phyloP scores from a whole-genome alignment of 2,113 vertebrate species.

The Psephotus haematonotus region DNA sequence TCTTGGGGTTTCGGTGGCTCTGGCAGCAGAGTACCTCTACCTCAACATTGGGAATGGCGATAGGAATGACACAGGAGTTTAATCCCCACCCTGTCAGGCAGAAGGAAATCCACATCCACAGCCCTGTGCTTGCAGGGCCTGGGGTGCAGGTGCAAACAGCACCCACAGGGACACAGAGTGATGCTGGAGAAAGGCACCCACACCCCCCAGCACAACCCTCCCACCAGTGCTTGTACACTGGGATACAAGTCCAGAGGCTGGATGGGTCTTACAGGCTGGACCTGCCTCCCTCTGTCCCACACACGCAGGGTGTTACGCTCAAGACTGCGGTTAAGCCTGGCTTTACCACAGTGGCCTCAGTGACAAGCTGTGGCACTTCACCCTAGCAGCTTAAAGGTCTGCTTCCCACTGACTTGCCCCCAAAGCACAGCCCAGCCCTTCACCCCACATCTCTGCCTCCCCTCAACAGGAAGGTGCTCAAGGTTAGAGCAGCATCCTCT shows the following conservation, averaged over 20 bases:
- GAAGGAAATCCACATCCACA: background rate
- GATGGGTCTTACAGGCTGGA: fast-evolving
- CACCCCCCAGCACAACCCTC: no score
- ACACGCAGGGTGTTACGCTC: no score
- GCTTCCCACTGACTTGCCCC: background rate
- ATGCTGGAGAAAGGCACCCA: background rate
- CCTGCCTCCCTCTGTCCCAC: background rate
- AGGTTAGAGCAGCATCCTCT: background rate
- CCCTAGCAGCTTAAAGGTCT: no score
- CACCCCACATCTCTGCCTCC: background rate
- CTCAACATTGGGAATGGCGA: fast-evolving
- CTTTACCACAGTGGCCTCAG: background rate
- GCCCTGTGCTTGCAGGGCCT: background rate
- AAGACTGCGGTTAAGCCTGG: background rate
- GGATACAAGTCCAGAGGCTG: fast-evolving
- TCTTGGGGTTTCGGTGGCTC: background rate
- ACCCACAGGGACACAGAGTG: fast-evolving
- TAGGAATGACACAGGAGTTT: background rate
- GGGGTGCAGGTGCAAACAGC: background rate
- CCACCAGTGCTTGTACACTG: background rate
- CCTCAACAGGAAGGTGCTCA: background rate
- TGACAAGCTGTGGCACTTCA: background rate
- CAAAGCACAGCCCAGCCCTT: background rate
- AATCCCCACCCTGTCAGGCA: background rate
- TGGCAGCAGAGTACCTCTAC: background rate